Evolutionary conservation across 2,888 invertebrate genomes (phyloP), one percentile per base, ranked within the genome.

Genomic region (Phytoseiulus persimilis): DNA sequence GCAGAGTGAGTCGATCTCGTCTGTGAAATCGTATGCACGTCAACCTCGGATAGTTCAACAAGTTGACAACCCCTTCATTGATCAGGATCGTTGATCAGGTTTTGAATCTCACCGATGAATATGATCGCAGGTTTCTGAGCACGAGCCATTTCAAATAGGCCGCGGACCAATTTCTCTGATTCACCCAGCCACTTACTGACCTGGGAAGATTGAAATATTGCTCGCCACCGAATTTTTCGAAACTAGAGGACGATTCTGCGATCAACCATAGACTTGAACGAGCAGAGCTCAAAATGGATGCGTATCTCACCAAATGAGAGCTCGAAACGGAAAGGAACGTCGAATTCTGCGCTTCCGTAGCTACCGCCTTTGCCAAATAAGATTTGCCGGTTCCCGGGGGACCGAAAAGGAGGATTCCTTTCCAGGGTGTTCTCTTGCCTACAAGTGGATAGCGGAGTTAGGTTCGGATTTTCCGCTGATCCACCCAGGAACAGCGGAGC

Each of bases 371-470:
- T 1, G 99, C 99, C 92, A 99, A 94, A 93, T 96, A 99, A 33
- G 99, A 99, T 95, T 99, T 99, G 94, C 99, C 99, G 91, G 99
- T 99, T 94, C 99, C 99, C 92, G 99, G 99, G 83, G 99, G 99
- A 94, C 99, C 99, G 94, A 98, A 99, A 23, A 99, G 94, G 32
- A 99, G 93, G 91, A 99, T 99, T 91, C 99, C 99, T 93, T 97
- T 97, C 99, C 99, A 99, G 28, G 99, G 99, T 93, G 98, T 97
- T 92, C 99, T 95, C 93, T 99, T 98, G 3, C 87, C 87, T 87
- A 32, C 5, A 32, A 23, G 0, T 2, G 18, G 65, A 65, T 2
- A 65, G 14, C 65, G 11, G 18, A 31, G 14, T 83, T 83, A 83
- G 3, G 31, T 14, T 11, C 31, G 31, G 6, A 6, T 31, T 83